These are phyloP conservation scores for Perizoma affinitatum DNA, from an alignment of 2,888 invertebrate species.

Conservation along the genomic window DNA sequence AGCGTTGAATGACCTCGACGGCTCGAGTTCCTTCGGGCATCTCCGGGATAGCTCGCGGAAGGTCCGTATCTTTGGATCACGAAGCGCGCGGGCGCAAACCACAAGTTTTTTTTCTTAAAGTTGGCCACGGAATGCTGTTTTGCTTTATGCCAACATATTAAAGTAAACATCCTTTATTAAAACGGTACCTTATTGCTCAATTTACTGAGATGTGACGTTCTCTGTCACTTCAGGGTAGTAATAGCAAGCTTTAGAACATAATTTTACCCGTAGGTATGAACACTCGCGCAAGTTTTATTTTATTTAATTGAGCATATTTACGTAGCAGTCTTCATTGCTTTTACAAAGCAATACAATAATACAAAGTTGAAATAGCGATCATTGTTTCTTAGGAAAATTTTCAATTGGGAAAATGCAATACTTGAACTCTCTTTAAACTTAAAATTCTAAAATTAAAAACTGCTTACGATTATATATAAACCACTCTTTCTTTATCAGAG, in stretches of 20 bases:
- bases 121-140: constrained; percentile 47
- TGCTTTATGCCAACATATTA: constrained; percentile 29
- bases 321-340: too few relatives aligned
- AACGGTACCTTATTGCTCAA: constrained; percentile 46
- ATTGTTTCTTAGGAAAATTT: too few relatives aligned
- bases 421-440: too few relatives aligned
- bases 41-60: constrained; percentile 62
- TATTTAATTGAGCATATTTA: neutral
- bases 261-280: neutral
- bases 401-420: too few relatives aligned
- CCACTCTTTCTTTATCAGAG: too few relatives aligned
- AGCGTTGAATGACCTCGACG: constrained; percentile 68
- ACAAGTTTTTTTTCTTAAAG: constrained; percentile 43
- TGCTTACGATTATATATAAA: too few relatives aligned
- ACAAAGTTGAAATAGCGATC: too few relatives aligned
- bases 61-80: constrained; percentile 71
- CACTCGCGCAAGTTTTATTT: neutral
- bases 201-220: constrained; percentile 39
- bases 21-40: constrained; percentile 50
- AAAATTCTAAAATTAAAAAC: too few relatives aligned
- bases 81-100: constrained; percentile 71
- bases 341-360: too few relatives aligned
- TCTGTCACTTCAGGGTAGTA: constrained; percentile 4
- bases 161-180: constrained; percentile 39
- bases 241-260: neutral